Percentiles rank a stretch among this genome's conserved stretches.
phyloP scores from a whole-genome alignment of 2,113 vertebrate genomes.

The Siphamia tubifer region DNA sequence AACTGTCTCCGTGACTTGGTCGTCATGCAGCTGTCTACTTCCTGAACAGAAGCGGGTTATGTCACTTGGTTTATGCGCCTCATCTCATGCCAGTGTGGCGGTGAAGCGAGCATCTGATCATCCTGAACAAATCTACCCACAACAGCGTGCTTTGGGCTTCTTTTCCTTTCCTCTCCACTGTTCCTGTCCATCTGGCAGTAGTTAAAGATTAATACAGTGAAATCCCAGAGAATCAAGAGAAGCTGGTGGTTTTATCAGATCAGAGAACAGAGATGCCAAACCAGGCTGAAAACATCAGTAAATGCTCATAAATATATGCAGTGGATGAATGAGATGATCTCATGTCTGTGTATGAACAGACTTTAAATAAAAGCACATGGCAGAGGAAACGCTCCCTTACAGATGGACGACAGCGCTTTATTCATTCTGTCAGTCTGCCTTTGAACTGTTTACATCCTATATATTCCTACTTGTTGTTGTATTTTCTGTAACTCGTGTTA shows the following conservation, averaged over 20 bases:
- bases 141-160: conserved; percentile 24
- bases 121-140: conserved; percentile 66
- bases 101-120: conserved; percentile 21
- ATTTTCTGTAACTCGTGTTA: too few species aligned
- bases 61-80: neutral
- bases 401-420: too few species aligned
- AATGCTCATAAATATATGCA: neutral
- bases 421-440: too few species aligned
- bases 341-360: neutral
- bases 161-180: conserved; percentile 5
- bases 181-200: conserved; percentile 66
- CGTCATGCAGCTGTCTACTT: too few species aligned
- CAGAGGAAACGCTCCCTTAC: too few species aligned
- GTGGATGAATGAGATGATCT: neutral
- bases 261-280: neutral
- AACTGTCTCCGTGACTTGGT: too few species aligned
- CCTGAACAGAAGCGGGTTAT: neutral
- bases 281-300: neutral
- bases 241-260: neutral
- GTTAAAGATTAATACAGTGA: conserved; percentile 74
- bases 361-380: too few species aligned
- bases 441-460: too few species aligned
- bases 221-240: conserved; percentile 25
- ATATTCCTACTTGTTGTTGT: too few species aligned
- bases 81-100: conserved; percentile 34